Percentiles rank a stretch among this genome's conserved stretches.
Evolutionary conservation across 2,797 vertebrate species (phyloP).

Genomic region (Eulemur rubriventer): DNA sequence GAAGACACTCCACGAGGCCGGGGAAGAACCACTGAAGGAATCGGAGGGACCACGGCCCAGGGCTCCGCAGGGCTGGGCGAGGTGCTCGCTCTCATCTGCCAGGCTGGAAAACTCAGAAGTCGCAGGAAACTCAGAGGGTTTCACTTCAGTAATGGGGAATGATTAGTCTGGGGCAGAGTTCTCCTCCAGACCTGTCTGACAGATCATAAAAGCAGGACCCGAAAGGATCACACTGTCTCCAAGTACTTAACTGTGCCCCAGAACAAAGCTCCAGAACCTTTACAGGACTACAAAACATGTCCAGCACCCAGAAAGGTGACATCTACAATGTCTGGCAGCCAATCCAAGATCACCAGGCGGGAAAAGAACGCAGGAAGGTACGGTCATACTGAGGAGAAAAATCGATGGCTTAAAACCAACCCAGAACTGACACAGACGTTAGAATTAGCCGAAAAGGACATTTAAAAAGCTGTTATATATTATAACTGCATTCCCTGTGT

Average conservation of each 20-base stretch:
- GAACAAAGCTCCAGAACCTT: not conserved
- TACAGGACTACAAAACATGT: not conserved
- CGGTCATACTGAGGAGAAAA: not conserved
- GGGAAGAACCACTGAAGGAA: not conserved
- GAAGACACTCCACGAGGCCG: not conserved
- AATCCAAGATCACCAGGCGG: not conserved
- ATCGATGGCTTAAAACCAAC: not conserved
- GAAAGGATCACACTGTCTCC: not conserved
- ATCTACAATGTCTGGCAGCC: not conserved
- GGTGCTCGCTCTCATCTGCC: not conserved
- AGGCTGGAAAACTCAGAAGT: too few species aligned
- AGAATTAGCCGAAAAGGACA: not conserved
- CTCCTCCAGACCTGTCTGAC: not conserved
- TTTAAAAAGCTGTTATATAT: not conserved
- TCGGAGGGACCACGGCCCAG: not conserved
- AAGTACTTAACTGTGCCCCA: not conserved
- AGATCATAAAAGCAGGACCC: not conserved
- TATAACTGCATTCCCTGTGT: not conserved
- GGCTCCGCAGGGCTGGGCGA: accelerated
- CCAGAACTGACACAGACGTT: not conserved
- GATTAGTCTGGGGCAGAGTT: not conserved
- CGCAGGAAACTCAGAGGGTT: not conserved
- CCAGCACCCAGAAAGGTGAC: not conserved
- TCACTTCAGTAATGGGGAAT: too few species aligned
- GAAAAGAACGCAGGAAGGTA: not conserved